phyloP scores from a whole-genome alignment of 2,888 invertebrate genomes.

The Pandemis corylana region DNA sequence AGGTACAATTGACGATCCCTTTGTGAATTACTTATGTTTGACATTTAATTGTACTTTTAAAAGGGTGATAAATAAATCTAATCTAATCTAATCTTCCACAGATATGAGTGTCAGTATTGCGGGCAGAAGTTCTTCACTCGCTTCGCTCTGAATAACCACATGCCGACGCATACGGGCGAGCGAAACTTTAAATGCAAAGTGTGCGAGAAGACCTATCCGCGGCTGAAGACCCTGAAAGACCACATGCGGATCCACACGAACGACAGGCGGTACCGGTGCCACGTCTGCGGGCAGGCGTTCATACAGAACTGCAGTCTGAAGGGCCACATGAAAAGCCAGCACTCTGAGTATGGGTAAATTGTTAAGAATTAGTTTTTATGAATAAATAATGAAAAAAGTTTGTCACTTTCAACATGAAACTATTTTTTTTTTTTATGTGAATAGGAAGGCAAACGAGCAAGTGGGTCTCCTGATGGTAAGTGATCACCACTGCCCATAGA shows the following conservation, averaged over 20 bases:
- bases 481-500: too few relatives aligned
- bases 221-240: slow-evolving; percentile 54
- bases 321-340: slow-evolving; percentile 77
- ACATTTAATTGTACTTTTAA: too few relatives aligned
- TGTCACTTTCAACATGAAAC: too few relatives aligned
- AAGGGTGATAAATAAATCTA: too few relatives aligned
- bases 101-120: slow-evolving; percentile 76
- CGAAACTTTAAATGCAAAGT: slow-evolving; percentile 74
- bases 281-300: slow-evolving; percentile 76
- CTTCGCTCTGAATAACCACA: slow-evolving; percentile 75
- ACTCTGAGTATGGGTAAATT: slow-evolving; percentile 70
- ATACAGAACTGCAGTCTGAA: slow-evolving; percentile 79
- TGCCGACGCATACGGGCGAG: slow-evolving; percentile 77
- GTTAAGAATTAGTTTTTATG: background rate
- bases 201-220: slow-evolving; percentile 75
- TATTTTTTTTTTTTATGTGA: too few relatives aligned
- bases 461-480: too few relatives aligned
- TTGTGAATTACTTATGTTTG: too few relatives aligned
- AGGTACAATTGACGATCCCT: too few relatives aligned
- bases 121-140: slow-evolving; percentile 78
- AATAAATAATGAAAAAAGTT: too few relatives aligned
- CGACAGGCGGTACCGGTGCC: slow-evolving; percentile 49
- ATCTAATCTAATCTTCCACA: slow-evolving; percentile 48
- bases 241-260: slow-evolving; percentile 49
- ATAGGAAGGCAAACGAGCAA: too few relatives aligned